Evolutionary conservation across 1,140 invertebrate species (phyloP).

Genomic region (Pachyrhynchus sulphureomaculatus): DNA sequence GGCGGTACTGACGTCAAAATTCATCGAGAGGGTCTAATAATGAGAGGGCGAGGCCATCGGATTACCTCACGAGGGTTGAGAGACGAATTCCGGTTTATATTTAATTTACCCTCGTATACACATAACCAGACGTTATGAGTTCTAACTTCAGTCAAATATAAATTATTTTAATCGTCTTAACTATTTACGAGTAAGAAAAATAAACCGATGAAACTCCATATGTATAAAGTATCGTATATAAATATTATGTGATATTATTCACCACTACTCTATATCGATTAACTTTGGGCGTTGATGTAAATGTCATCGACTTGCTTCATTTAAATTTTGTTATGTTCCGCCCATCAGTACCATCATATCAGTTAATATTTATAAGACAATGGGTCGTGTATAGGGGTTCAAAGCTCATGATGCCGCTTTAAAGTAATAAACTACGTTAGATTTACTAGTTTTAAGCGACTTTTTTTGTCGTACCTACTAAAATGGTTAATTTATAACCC

Average conservation of each 20-base stretch:
- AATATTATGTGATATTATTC: background rate
- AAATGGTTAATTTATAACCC: background rate
- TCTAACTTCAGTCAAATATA: too few relatives aligned
- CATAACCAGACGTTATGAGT: too few relatives aligned
- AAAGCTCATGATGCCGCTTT: conserved; percentile 1
- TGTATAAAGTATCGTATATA: background rate
- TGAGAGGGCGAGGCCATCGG: too few relatives aligned
- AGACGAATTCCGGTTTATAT: too few relatives aligned
- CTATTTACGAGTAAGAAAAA: too few relatives aligned
- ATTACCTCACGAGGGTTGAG: too few relatives aligned
- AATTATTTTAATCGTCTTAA: too few relatives aligned
- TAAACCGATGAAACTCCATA: background rate
- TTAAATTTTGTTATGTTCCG: conserved; percentile 9
- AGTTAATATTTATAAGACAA: conserved; percentile 18
- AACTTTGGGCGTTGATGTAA: conserved; percentile 9
- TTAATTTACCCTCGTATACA: too few relatives aligned
- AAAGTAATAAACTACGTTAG: conserved; percentile 3
- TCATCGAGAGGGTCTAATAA: too few relatives aligned
- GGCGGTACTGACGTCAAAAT: too few relatives aligned
- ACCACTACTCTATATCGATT: conserved; percentile 4
- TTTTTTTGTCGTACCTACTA: background rate
- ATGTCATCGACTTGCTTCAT: conserved; percentile 10
- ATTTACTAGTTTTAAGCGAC: background rate
- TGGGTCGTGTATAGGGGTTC: conserved; percentile 5
- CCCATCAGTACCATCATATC: conserved; percentile 8